Evolutionary conservation across 2,797 vertebrate species (phyloP), one percentile per base, ranked within the genome.

Genomic region (Leuciscus waleckii): DNA sequence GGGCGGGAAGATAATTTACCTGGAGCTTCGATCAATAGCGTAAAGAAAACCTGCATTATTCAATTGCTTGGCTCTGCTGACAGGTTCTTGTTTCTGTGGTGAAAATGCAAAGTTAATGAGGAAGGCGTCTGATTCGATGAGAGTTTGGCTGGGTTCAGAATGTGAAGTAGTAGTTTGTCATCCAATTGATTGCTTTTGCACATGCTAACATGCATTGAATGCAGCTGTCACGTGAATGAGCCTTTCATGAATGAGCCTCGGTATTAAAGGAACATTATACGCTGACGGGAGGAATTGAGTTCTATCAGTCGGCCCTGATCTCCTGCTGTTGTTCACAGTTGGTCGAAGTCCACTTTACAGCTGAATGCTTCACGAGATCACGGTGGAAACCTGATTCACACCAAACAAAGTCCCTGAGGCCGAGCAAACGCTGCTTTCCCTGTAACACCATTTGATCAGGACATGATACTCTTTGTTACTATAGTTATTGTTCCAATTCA

Each of bases 21-120:
- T 86, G 85, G 77, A 76, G 71, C 61, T 46, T 69, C 35, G 32
- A 81, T 76, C 79, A 81, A 81, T 86, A 65, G n/a, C 21, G 79
- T 69, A 67, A 69, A 56, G 70, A 74, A 81, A 81, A 76, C 65
- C 43, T 76, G 23, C 78, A 67, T 74, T 82, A 82, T 58, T 63
- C 19, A 68, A 2, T 23, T 41, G 81, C 51, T 82, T 43, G 19
- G 26, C 69, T 63, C 29, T 3, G 68, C 81, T 74, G 51, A 58
- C n/a, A 58, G 67, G 7, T 16, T 73, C 35, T n/a, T 71, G n/a
- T 46, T 32, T 61, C n/a, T 32, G 23, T 82, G 39, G 51, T 37
- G 69, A 75, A 80, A 74, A 49, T 49, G 26, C 43, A 46, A 32
- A 21, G 77, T 14, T 77, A 77, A 77, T 77, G 23, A 41, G 23